These are phyloP conservation scores for Cecropterus lyciades DNA, from an alignment of 1,140 invertebrate species.

Conservation along the genomic window DNA sequence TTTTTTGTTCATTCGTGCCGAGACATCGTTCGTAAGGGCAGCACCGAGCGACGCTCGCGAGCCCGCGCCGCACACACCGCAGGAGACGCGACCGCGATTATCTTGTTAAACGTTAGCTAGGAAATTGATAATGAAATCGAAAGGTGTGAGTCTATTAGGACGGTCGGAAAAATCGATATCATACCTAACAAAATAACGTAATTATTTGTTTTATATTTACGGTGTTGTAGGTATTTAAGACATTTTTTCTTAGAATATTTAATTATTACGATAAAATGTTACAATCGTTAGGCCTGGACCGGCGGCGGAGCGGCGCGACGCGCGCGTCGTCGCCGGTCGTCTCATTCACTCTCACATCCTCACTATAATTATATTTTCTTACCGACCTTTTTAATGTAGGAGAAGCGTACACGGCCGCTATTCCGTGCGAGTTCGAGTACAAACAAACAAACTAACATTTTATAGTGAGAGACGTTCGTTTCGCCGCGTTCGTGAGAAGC, in stretches of 20 bases:
- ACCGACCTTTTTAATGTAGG: slow-evolving; percentile 81
- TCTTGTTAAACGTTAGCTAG: slow-evolving; percentile 84
- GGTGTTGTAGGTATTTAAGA: slow-evolving; percentile 84
- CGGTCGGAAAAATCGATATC: slow-evolving; percentile 81
- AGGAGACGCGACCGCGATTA: slow-evolving; percentile 79
- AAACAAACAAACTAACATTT: slow-evolving; percentile 74
- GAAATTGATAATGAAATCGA: slow-evolving; percentile 84
- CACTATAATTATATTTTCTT: slow-evolving; percentile 84
- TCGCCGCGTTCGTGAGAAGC: slow-evolving; percentile 82
- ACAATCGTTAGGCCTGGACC: slow-evolving; percentile 79
- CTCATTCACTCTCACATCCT: slow-evolving; percentile 81
- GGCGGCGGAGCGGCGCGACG: slow-evolving; percentile 65
- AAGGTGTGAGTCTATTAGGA: slow-evolving; percentile 78
- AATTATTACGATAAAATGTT: slow-evolving; percentile 83
- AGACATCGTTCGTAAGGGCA: slow-evolving; percentile 68
- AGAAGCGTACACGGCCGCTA: slow-evolving; percentile 83
- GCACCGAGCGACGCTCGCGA: slow-evolving; percentile 41
- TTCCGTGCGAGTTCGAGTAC: slow-evolving; percentile 80
- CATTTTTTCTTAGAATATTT: slow-evolving; percentile 84
- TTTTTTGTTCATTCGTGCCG: slow-evolving; percentile 77
- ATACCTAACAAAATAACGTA: slow-evolving; percentile 84
- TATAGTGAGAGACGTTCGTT: slow-evolving; percentile 78
- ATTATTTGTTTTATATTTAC: slow-evolving; percentile 85
- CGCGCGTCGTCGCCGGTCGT: slow-evolving; percentile 67
- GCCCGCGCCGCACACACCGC: slow-evolving; percentile 61